Base-by-base conservation (phyloP, 2,888 invertebrate species). In the Eledona agricola region DNA sequence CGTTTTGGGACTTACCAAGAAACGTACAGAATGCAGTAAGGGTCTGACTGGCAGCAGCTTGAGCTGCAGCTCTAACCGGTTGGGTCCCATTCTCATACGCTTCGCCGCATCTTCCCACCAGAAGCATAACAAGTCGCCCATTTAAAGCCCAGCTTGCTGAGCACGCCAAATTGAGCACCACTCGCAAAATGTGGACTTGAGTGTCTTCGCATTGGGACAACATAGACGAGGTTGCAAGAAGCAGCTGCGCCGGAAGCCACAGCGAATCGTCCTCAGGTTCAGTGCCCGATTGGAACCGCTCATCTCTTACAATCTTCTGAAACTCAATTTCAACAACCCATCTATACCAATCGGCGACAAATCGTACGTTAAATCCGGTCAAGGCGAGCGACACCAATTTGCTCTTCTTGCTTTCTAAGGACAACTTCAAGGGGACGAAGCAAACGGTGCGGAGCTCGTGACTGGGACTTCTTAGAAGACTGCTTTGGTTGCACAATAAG, bases 201-300 rank as follows among this genome's bases (percentile, higher is more conserved):
- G 91, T 89, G 61, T 96, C 95, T 67, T 95, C 94, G 45, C 90
- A 79, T 69, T 92, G 86, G 59, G 86, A 83, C 66, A 88, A 83
- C 69, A 91, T 86, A 0, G 88, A 88, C 11, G 89, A 86, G 42
- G 96, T 90, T 1, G 94, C 88, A 59, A 90, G 86, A 20, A 96
- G 80, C 47, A 96, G 81, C 76, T 96, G 96, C 1, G 93, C 90
- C 2, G 96, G 94, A 70, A 96, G 80, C 94, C 95, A 95, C 29
- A 92, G 80, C 0, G 93, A 93, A 77, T 95, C 94, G 72, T 93
- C 91, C 77, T 95, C 94, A 0, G 91, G 90, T 72, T 95, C 95
- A 59, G 90, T 85, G 12, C 91, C 90, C 9, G 93, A 86, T 72
- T 94, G 93, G 72, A 96, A 95, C 49, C 94, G 82, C 72, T 94